These are phyloP conservation scores for Formica selysi DNA, from an alignment of 1,140 invertebrate species.

Conservation along the genomic window DNA sequence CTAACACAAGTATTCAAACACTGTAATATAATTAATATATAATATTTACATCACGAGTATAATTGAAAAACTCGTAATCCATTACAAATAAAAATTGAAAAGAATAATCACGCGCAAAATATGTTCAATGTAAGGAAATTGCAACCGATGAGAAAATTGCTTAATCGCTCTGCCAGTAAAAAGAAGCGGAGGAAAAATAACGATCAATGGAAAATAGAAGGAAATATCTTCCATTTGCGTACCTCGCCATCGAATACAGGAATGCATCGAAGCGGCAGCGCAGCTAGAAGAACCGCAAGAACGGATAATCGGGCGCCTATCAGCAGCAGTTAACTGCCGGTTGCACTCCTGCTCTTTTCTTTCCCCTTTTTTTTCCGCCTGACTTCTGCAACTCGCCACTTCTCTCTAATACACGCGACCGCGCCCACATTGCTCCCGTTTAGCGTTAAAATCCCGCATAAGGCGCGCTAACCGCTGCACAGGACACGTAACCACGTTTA, in stretches of 20 bases:
- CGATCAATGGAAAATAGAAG: conserved; percentile 29
- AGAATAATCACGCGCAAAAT: neutral
- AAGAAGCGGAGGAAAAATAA: conserved; percentile 19
- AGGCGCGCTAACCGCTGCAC: conserved; percentile 18
- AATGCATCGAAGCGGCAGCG: conserved; percentile 69
- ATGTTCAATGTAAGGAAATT: conserved; percentile 18
- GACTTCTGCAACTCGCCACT: conserved; percentile 65
- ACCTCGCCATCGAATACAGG: conserved; percentile 36
- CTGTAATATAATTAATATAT: neutral
- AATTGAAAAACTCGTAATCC: neutral
- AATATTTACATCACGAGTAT: neutral
- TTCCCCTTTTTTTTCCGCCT: conserved; percentile 60
- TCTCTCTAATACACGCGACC: conserved; percentile 76
- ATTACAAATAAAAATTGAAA: conserved; percentile 1
- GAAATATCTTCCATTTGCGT: conserved; percentile 50
- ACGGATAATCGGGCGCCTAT: conserved; percentile 67
- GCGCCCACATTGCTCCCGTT: conserved; percentile 75
- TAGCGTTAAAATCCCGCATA: conserved; percentile 55
- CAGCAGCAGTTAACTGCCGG: conserved; percentile 68
- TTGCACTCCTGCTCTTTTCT: conserved; percentile 64
- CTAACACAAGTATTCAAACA: neutral
- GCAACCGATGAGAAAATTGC: conserved; percentile 25
- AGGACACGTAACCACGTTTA: conserved; percentile 8
- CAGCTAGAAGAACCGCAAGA: conserved; percentile 79
- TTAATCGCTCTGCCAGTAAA: conserved; percentile 42